Evolutionary conservation across 2,888 invertebrate species (phyloP).

Genomic region (Clusia tigrina): DNA sequence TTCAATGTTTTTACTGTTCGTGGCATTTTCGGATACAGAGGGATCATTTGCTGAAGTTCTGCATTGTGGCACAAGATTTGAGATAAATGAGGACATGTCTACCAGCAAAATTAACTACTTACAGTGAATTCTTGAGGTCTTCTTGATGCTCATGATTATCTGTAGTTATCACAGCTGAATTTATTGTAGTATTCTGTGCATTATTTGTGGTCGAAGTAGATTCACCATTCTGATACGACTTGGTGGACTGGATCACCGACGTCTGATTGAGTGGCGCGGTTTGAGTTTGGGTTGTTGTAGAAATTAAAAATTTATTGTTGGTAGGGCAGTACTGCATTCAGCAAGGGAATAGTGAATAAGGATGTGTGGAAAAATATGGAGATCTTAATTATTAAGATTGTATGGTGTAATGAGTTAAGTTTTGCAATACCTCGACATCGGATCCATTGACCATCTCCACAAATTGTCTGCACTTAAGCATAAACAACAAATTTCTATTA

Average conservation of each 20-base stretch:
- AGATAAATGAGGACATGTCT: background rate
- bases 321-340: slow-evolving; percentile 51
- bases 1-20: slow-evolving; percentile 40
- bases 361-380: slow-evolving; percentile 7
- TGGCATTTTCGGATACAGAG: slow-evolving; percentile 31
- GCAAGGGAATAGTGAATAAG: background rate
- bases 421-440: slow-evolving; percentile 73
- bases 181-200: slow-evolving; percentile 42
- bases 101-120: slow-evolving; percentile 20
- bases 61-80: too few relatives aligned
- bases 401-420: background rate
- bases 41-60: slow-evolving; percentile 46
- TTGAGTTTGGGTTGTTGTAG: slow-evolving; percentile 43
- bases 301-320: slow-evolving; percentile 50
- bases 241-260: slow-evolving; percentile 84
- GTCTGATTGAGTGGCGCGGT: slow-evolving; percentile 70
- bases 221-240: slow-evolving; percentile 63
- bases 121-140: slow-evolving; percentile 48
- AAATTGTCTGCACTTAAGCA: slow-evolving; percentile 97
- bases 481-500: slow-evolving; percentile 90
- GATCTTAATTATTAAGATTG: background rate
- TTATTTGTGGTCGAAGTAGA: slow-evolving; percentile 43
- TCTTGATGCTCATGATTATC: slow-evolving; percentile 65
- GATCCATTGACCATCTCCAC: slow-evolving; percentile 97
- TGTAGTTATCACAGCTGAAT: slow-evolving; percentile 57